Conservation (phyloP, 2,888 invertebrate species). For the Platycheirus albimanus region DNA sequence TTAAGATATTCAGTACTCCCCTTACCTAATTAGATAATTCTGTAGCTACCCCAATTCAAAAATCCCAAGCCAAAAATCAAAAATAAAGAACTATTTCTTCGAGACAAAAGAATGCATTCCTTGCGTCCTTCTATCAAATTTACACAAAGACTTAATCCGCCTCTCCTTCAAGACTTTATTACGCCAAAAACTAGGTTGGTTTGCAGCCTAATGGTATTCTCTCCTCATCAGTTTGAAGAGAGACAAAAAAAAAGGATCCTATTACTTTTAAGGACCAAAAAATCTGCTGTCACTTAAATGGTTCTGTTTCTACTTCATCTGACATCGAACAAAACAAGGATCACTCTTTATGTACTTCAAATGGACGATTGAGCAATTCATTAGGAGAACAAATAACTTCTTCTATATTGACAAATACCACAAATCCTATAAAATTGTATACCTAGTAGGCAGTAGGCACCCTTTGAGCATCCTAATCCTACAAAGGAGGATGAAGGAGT, state of each 20-base stretch:
- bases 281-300: slow-evolving; percentile 31
- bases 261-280: neutral
- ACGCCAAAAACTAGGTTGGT: neutral
- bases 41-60: too few relatives aligned
- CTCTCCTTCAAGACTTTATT: neutral
- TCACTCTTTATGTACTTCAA: slow-evolving; percentile 35
- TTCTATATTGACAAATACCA: slow-evolving; percentile 53
- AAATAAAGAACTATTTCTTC: too few relatives aligned
- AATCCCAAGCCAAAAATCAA: too few relatives aligned
- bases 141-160: neutral
- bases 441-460: too few relatives aligned
- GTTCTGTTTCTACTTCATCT: slow-evolving; percentile 30
- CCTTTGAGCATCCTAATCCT: slow-evolving; percentile 45
- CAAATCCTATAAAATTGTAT: slow-evolving; percentile 38
- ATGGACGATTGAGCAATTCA: slow-evolving; percentile 61
- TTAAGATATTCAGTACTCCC: too few relatives aligned
- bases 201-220: neutral
- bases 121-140: too few relatives aligned
- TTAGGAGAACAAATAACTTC: slow-evolving; percentile 55
- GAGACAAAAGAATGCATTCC: too few relatives aligned
- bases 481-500: too few relatives aligned
- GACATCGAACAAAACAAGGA: slow-evolving; percentile 32
- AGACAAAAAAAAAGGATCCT: neutral
- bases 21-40: too few relatives aligned
- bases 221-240: neutral